phyloP scores from a whole-genome alignment of 2,888 invertebrate species.

The Hemistola chrysoprasaria region DNA sequence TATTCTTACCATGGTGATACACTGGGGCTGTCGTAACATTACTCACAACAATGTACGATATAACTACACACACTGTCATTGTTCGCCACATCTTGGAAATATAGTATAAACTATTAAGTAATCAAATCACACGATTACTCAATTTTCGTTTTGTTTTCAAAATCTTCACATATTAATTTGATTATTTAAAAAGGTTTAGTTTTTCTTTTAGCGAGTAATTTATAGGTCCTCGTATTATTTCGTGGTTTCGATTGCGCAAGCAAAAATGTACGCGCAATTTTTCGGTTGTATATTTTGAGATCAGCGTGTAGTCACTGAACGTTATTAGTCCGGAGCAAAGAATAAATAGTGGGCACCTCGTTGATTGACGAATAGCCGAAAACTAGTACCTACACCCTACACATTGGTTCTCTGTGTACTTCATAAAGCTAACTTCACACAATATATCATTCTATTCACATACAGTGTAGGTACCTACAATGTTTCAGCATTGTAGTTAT shows the following conservation, averaged over 20 bases:
- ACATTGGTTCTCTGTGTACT: no score
- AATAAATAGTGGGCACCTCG: slow-evolving; percentile 47
- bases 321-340: slow-evolving; percentile 38
- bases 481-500: no score
- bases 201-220: no score
- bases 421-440: no score
- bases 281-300: slow-evolving; percentile 32
- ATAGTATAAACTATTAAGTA: background rate
- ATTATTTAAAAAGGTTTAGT: no score
- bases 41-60: slow-evolving; percentile 32
- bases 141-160: background rate
- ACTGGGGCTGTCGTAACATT: slow-evolving; percentile 45
- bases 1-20: slow-evolving; percentile 49
- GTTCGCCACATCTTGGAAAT: slow-evolving; percentile 40
- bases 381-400: slow-evolving; percentile 11
- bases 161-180: background rate
- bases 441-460: no score
- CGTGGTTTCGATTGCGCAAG: slow-evolving; percentile 1
- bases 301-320: slow-evolving; percentile 44
- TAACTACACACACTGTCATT: slow-evolving; percentile 28
- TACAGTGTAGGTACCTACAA: no score
- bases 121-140: background rate
- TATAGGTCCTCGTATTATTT: no score
- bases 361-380: slow-evolving; percentile 24
- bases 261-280: slow-evolving; percentile 1